A percentile compares a stretch with the other conserved stretches of the same genome.
Evolutionary conservation across 1,140 invertebrate species (phyloP).

Genomic region (Atta cephalotes): DNA sequence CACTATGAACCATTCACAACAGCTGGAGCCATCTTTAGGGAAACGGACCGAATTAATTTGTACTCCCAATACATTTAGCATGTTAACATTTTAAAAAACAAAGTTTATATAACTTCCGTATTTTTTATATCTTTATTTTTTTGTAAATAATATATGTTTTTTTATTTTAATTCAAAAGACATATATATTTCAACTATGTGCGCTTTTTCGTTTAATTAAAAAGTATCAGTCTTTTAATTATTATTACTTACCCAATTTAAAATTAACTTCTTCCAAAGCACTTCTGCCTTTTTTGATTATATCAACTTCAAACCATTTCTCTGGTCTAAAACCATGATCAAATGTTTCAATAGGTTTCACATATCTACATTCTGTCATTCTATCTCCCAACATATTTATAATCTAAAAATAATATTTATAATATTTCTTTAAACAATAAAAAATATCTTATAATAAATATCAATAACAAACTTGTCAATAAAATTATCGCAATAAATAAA

Average conservation of each 20-base stretch:
- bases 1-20: no score
- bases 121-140: no score
- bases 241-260: constrained; percentile 90
- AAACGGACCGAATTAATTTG: no score
- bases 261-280: constrained; percentile 94
- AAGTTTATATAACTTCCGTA: no score
- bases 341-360: constrained; percentile 90
- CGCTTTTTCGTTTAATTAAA: not conserved
- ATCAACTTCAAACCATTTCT: constrained; percentile 94
- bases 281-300: constrained; percentile 91
- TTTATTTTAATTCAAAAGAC: no score
- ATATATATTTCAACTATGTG: no score
- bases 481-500: no score
- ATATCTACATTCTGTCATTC: constrained; percentile 94
- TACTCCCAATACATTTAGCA: no score
- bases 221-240: not conserved
- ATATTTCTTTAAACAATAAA: not conserved
- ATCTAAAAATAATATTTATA: constrained; percentile 81
- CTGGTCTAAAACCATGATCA: constrained; percentile 90
- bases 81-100: no score
- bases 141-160: no score
- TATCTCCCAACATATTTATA: constrained; percentile 91
- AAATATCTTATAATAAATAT: not conserved
- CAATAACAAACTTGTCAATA: not conserved
- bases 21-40: no score